phyloP scores from a whole-genome alignment of 2,888 invertebrate genomes.

The Eristalinus sepulchralis region DNA sequence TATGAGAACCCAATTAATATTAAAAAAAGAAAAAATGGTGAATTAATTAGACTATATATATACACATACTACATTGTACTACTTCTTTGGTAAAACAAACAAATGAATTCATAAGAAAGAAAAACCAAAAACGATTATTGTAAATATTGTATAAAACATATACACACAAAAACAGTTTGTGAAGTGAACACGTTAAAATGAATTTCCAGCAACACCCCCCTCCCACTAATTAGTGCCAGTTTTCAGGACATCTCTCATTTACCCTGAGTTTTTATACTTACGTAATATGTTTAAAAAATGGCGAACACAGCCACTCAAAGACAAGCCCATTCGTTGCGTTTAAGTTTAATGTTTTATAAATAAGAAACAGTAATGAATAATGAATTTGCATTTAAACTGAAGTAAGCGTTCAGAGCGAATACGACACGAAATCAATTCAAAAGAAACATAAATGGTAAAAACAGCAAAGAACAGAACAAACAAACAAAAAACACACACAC shows the following conservation, averaged over 20 bases:
- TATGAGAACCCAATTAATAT: slow-evolving; percentile 54
- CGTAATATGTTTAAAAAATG: slow-evolving; percentile 18
- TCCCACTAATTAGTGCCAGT: slow-evolving; percentile 30
- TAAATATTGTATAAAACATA: slow-evolving; percentile 73
- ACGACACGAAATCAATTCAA: not conserved
- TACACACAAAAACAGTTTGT: slow-evolving; percentile 63
- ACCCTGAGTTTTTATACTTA: slow-evolving; percentile 63
- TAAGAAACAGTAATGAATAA: slow-evolving; percentile 16
- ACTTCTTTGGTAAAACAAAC: slow-evolving; percentile 63
- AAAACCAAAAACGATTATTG: slow-evolving; percentile 71
- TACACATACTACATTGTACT: slow-evolving; percentile 69
- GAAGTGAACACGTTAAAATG: slow-evolving; percentile 15
- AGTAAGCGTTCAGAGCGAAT: slow-evolving; percentile 22
- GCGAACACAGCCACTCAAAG: slow-evolving; percentile 12
- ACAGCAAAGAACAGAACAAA: not conserved
- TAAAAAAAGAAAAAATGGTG: slow-evolving; percentile 28
- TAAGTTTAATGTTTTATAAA: slow-evolving; percentile 70
- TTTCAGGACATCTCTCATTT: slow-evolving; percentile 50
- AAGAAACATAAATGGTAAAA: not conserved
- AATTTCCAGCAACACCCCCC: not conserved
- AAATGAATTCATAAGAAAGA: slow-evolving; percentile 34
- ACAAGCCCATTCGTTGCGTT: slow-evolving; percentile 36
- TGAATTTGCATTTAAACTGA: slow-evolving; percentile 34
- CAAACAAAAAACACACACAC: slow-evolving; percentile 1
- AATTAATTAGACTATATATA: slow-evolving; percentile 65